These are phyloP conservation scores for Amphipoea oculea DNA, from an alignment of 2,888 invertebrate species.

Conservation along the genomic window DNA sequence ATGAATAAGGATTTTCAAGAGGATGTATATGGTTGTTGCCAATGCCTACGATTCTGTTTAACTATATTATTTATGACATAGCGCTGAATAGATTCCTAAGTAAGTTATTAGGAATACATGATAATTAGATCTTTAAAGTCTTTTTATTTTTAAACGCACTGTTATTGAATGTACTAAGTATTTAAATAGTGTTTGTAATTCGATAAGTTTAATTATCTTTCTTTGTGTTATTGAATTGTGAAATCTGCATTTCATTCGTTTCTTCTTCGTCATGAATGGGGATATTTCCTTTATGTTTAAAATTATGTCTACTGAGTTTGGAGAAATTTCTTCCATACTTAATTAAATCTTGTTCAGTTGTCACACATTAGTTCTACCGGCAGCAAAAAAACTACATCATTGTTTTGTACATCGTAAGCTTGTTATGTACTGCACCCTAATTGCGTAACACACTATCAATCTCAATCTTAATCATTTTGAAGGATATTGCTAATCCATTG, in stretches of 20 bases:
- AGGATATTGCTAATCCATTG: no score
- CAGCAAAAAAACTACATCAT: neutral
- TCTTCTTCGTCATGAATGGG: neutral
- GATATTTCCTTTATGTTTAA: neutral
- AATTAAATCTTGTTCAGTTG: neutral
- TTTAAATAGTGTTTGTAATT: slow-evolving; percentile 13
- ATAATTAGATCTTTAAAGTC: slow-evolving; percentile 14
- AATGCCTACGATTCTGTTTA: neutral
- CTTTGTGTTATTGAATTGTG: neutral
- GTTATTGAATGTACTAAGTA: slow-evolving; percentile 23
- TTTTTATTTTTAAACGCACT: slow-evolving; percentile 25
- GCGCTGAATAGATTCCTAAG: slow-evolving; percentile 11
- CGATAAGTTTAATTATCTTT: slow-evolving; percentile 16
- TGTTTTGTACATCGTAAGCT: neutral
- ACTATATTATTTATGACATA: slow-evolving; percentile 3
- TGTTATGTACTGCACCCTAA: neutral
- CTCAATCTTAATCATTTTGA: no score
- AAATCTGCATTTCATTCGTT: slow-evolving; percentile 15
- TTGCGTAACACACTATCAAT: no score
- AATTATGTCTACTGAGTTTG: neutral
- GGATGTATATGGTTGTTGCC: neutral
- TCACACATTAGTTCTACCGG: neutral
- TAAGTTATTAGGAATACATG: slow-evolving; percentile 1
- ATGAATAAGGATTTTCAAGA: neutral
- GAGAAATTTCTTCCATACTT: neutral